Conservation (phyloP, 2,888 invertebrate genomes). For the Coleophora flavipennella region DNA sequence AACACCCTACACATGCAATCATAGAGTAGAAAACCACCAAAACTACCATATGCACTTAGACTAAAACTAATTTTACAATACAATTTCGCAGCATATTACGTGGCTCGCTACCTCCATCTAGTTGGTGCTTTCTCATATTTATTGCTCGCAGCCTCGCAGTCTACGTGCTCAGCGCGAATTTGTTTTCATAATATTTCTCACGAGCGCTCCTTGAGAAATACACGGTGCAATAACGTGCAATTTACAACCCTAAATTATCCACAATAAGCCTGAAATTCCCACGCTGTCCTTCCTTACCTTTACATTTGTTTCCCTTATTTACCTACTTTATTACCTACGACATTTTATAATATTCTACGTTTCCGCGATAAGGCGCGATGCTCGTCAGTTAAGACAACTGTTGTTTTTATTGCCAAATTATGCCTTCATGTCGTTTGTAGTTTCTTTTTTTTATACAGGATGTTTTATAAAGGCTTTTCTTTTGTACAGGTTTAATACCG, state of each 20-base stretch:
- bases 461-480: too few species aligned
- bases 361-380: conserved; percentile 54
- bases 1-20: too few species aligned
- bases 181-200: conserved; percentile 71
- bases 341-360: conserved; percentile 68
- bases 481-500: too few species aligned
- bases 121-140: conserved; percentile 56
- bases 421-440: conserved; percentile 9
- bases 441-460: too few species aligned
- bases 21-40: too few species aligned
- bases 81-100: conserved; percentile 52
- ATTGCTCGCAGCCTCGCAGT: conserved; percentile 51
- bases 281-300: conserved; percentile 9
- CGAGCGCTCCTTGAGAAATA: conserved; percentile 42
- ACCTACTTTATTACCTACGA: conserved; percentile 68
- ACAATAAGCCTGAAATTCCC: conserved; percentile 29
- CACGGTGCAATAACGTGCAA: conserved; percentile 27
- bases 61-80: conserved; percentile 31
- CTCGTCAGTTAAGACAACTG: conserved; percentile 47
- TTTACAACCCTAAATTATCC: conserved; percentile 24
- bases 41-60: too few species aligned
- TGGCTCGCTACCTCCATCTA: conserved; percentile 39
- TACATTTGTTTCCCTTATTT: conserved; percentile 52
- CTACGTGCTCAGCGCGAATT: conserved; percentile 69
- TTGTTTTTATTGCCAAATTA: conserved; percentile 40